Conservation (phyloP, 2,113 vertebrate genomes). For the Lepus americanus region DNA sequence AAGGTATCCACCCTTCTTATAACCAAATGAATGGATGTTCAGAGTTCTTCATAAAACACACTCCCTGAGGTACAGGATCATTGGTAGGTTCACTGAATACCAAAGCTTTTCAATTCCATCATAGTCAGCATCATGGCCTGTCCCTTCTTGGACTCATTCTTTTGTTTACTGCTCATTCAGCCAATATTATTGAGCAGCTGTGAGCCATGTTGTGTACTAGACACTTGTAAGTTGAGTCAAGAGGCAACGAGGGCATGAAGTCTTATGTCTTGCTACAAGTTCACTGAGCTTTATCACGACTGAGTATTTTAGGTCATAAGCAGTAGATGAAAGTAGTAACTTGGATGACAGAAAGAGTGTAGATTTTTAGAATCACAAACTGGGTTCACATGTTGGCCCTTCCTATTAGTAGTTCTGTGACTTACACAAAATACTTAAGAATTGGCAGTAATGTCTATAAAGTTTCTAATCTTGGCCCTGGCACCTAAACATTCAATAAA, state of each 20-base stretch:
- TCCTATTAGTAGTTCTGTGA: not conserved
- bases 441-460: constrained; percentile 12
- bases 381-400: not conserved
- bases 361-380: not conserved
- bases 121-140: not conserved
- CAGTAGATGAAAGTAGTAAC: not conserved
- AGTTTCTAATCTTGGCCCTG: constrained; percentile 18
- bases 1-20: not conserved
- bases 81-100: not conserved
- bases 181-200: not conserved
- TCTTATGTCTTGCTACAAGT: not conserved
- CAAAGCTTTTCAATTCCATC: not conserved
- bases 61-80: not conserved
- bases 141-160: not conserved
- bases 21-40: not conserved
- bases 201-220: not conserved
- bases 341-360: not conserved
- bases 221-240: not conserved
- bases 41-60: not conserved
- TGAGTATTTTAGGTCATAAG: not conserved
- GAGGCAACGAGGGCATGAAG: not conserved
- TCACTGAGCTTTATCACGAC: not conserved
- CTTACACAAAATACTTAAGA: constrained; percentile 50
- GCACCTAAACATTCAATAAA: constrained; percentile 9
- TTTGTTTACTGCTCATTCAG: not conserved